Conservation (phyloP, 64 coral and sea anemone species). For the Actinia tenebrosa region DNA sequence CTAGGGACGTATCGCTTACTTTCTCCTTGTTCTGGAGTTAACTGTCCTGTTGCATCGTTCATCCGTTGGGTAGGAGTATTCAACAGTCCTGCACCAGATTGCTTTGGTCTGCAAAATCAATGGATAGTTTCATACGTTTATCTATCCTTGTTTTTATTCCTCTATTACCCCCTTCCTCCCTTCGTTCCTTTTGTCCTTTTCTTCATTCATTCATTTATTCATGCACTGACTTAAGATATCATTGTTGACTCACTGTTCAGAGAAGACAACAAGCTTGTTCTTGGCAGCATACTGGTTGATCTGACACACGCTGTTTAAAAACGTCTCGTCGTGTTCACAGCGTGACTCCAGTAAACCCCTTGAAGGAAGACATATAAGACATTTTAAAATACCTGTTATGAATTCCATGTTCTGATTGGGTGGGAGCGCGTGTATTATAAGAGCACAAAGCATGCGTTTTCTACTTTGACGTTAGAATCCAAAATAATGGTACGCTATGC, state of each 20-base stretch:
- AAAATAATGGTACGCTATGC: too few species aligned
- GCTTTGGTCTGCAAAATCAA: constrained; percentile 42
- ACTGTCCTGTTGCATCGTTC: constrained; percentile 51
- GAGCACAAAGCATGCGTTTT: too few species aligned
- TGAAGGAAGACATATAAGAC: neutral
- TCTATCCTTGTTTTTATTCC: too few species aligned
- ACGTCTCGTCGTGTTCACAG: constrained; percentile 60
- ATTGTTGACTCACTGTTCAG: constrained; percentile 67
- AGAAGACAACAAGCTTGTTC: constrained; percentile 89
- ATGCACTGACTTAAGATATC: neutral
- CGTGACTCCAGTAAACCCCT: constrained; percentile 73
- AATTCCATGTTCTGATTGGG: too few species aligned
- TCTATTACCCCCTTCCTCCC: too few species aligned
- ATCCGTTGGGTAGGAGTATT: constrained; percentile 35
- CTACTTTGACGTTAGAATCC: too few species aligned
- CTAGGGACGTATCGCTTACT: constrained; percentile 33
- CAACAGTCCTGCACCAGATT: constrained; percentile 45
- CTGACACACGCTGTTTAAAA: constrained; percentile 41
- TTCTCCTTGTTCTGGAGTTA: constrained; percentile 86
- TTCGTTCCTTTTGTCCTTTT: neutral
- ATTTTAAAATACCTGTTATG: neutral
- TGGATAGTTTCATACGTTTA: neutral
- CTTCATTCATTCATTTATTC: neutral
- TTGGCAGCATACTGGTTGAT: constrained; percentile 44
- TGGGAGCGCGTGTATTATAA: too few species aligned